Evolutionary conservation across 1,140 invertebrate genomes (phyloP), one percentile per base, ranked within the genome.

Genomic region (Helicoverpa armigera): DNA sequence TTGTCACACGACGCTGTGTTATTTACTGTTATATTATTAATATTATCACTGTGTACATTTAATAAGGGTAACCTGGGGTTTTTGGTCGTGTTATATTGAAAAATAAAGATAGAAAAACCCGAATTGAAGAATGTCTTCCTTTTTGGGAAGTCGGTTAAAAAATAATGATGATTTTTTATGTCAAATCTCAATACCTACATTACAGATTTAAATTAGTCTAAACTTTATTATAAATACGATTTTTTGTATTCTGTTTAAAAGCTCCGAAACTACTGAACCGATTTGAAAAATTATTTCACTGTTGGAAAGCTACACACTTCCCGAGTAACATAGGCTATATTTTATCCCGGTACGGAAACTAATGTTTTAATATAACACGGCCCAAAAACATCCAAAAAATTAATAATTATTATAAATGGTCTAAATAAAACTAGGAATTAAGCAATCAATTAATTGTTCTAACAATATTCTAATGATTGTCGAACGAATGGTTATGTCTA

Each of bases 371-470:
- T 61, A 61, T 61, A 29, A 61, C 23, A 31, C 58, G 23, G 31
- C 11, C 10, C 23, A 61, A 61, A 61, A 61, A 43, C 35, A 43
- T 7, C 12, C 9, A 23, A 50, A 69, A 18, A 69, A 50, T 48
- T 50, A 18, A 69, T 31, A 63, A 50, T 23, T 11, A 58, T 18
- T 2, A 0, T 9, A 54, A 50, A 69, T 69, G 65, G 10, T 69
- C 65, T 69, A 69, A n/a, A 51, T 69, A 50, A 69, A 50, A 69
- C 50, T 69, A 69, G 65, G 2, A 50, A 48, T 69, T 69, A 69
- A 69, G 65, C 18, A 69, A 43, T 23, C 10, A 16, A 11, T 69
- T 16, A 69, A 23, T 51, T 50, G 43, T 67, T 50, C 43, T 69
- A 69, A 69, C 43, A 69, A 9, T 69, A 23, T 18, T 69, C 35